Conservation (phyloP, 2,113 vertebrate species). For the Ranitomeya imitator region DNA sequence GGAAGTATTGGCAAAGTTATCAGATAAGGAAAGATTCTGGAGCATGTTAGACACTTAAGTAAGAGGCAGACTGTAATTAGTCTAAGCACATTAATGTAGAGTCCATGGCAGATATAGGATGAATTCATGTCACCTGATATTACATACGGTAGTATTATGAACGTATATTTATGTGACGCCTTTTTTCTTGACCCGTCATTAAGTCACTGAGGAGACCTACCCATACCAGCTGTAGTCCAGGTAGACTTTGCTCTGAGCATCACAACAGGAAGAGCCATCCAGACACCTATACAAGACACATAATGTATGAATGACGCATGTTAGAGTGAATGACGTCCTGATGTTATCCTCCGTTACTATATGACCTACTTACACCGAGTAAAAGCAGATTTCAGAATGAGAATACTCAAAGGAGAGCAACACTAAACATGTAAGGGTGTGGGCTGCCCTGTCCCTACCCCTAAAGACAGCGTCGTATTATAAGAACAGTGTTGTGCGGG, state of each 20-base stretch:
- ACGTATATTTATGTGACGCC: neutral
- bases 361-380: neutral
- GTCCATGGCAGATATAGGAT: neutral
- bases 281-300: slow-evolving; percentile 47
- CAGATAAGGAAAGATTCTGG: neutral
- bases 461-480: too few relatives aligned
- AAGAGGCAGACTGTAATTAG: neutral
- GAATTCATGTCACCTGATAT: neutral
- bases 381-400: neutral
- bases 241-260: slow-evolving; percentile 36
- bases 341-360: neutral
- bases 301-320: neutral
- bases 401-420: neutral
- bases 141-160: neutral
- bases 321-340: neutral
- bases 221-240: slow-evolving; percentile 55
- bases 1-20: slow-evolving; percentile 12
- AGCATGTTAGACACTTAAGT: neutral
- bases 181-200: neutral
- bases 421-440: neutral
- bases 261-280: slow-evolving; percentile 50
- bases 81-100: neutral
- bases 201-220: slow-evolving; percentile 9
- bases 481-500: too few relatives aligned
- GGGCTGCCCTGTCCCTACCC: too few relatives aligned